Base-by-base conservation (phyloP, 2,888 invertebrate genomes). In the Digitonthophagus gazella region DNA sequence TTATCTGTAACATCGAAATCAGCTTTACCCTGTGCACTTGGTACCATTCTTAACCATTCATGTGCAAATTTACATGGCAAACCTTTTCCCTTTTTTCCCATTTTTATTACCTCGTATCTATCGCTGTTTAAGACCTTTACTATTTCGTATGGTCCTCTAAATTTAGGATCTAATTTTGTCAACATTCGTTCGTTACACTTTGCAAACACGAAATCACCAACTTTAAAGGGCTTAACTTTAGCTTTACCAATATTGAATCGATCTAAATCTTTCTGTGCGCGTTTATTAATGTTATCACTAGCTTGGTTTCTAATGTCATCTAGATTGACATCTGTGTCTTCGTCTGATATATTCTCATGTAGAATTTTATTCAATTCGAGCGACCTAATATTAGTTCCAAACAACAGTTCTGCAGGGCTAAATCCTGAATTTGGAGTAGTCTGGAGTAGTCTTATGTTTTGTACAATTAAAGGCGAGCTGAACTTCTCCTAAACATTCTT, bases 381-480 rank as follows among this genome's bases (percentile, higher is more conserved):
- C n/a, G n/a, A n/a, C n/a, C n/a, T n/a, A n/a, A n/a, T n/a, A n/a
- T n/a, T n/a, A n/a, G n/a, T n/a, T n/a, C 67, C 67, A 67, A 67
- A 67, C 28, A 66, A 3, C 19, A 63, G 58, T 67, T 61, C 63
- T 4, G 67, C 67, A 28, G 67, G 67, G 11, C 67, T 67, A 44
- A 67, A 67, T 16, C 63, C 67, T 28, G 67, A n/a, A n/a, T n/a
- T n/a, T n/a, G n/a, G n/a, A n/a, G n/a, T n/a, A n/a, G n/a, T n/a
- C n/a, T n/a, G n/a, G n/a, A n/a, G n/a, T 63, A 44, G 55, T 54
- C 63, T 63, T 67, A 58, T 67, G 61, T 44, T 61, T 67, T 2
- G 67, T 67, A 28, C 63, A 44, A 22, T 67, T 67, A 11, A 67
- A 54, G 3, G 61, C 19, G 5, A 64, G 6, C 2, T 2, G 19